Conservation (phyloP, 2,888 invertebrate species). For the Leptura quadrifasciata region DNA sequence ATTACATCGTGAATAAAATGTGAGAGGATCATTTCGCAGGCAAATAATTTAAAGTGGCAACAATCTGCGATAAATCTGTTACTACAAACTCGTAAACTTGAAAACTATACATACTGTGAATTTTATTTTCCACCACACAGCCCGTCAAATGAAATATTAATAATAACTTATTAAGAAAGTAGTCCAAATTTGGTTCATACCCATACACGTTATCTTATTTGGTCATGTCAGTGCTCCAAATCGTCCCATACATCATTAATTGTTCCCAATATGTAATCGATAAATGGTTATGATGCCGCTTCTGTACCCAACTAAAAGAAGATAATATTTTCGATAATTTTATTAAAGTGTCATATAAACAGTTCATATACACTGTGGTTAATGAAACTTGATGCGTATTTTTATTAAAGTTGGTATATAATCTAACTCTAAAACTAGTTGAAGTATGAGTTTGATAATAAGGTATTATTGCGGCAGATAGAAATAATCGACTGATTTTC, state of each 20-base stretch:
- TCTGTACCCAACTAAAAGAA: slow-evolving; percentile 30
- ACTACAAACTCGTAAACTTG: background rate
- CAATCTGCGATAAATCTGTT: background rate
- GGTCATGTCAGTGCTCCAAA: slow-evolving; percentile 52
- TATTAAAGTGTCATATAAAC: slow-evolving; percentile 18
- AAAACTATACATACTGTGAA: slow-evolving; percentile 1
- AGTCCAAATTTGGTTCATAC: slow-evolving; percentile 46
- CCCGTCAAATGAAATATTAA: slow-evolving; percentile 47
- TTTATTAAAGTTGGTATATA: too few relatives aligned
- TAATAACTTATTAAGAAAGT: slow-evolving; percentile 53
- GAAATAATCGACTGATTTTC: too few relatives aligned
- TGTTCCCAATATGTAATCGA: slow-evolving; percentile 55
- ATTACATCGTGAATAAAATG: too few relatives aligned
- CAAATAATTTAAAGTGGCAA: too few relatives aligned
- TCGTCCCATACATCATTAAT: slow-evolving; percentile 54
- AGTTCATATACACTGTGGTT: background rate
- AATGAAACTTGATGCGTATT: background rate
- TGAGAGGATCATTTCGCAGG: too few relatives aligned
- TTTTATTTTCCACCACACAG: background rate
- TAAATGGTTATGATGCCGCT: slow-evolving; percentile 46
- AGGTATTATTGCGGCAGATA: too few relatives aligned
- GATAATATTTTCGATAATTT: slow-evolving; percentile 52
- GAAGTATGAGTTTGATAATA: too few relatives aligned
- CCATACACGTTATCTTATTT: slow-evolving; percentile 49
- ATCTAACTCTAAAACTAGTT: too few relatives aligned